Base-by-base conservation (phyloP, 2,797 vertebrate genomes). In the Astyanax mexicanus region DNA sequence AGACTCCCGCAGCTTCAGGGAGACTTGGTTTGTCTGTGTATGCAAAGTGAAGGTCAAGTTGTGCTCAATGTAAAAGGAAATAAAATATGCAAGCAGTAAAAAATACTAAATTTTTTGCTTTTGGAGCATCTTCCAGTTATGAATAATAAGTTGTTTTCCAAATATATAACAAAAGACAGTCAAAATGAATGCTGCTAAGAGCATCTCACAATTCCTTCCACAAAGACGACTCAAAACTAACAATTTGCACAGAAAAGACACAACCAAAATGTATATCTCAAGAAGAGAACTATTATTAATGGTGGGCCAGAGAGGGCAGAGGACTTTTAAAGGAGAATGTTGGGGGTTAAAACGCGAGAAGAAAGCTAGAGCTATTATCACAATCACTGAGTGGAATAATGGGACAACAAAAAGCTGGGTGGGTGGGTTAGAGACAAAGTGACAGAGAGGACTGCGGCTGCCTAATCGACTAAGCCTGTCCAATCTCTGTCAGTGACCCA, bases 331-430 rank as follows among this genome's bases (percentile, higher is more conserved):
- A 89, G 87, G 84, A 89, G 89, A 88, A 72, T 61, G 86, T 84
- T 57, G 67, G 88, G 79, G 87, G 79, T 72, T 77, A 87, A 87
- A 84, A 79, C n/a, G 84, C 83, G 74, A 79, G 45, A 54, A 80
- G 72, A 80, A 90, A 89, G 86, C 85, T 84, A 82, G 75, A 85
- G 87, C 90, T 91, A 94, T 94, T 94, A 93, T 94, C 92, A 88
- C 90, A 88, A 88, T 91, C 93, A 92, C 84, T 84, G 85, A 91
- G 91, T 89, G 91, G 93, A 94, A 94, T 94, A 94, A 94, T 94
- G 83, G 87, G 86, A 90, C 89, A 88, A 91, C 90, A 92, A 90
- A 91, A 92, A 91, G 90, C 86, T 83, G 72, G 72, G 88, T 84
- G 90, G 57, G 69, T 84, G 87, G 86, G 83, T 83, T 79, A 77